Percentiles rank a stretch among this genome's conserved stretches.
These are phyloP conservation scores for Musca vetustissima DNA, from an alignment of 1,140 invertebrate genomes.

Conservation along the genomic window DNA sequence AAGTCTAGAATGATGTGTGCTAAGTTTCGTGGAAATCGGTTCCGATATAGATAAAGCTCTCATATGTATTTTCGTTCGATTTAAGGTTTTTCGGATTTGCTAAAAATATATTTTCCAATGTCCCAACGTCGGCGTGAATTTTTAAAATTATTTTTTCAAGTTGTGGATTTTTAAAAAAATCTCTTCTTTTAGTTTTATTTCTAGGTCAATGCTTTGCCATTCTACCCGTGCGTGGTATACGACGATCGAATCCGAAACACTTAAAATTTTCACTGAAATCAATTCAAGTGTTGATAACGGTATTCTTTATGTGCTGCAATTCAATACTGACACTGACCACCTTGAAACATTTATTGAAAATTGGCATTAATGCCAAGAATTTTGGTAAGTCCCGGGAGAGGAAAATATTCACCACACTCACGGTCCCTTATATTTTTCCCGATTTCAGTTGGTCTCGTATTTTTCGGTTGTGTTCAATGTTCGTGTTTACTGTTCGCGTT, in stretches of 20 bases:
- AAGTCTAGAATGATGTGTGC: too few relatives aligned
- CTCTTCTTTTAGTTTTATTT: constrained; percentile 38
- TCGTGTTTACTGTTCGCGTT: constrained; percentile 36
- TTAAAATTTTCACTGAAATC: constrained; percentile 40
- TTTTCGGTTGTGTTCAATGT: constrained; percentile 38
- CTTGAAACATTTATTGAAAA: constrained; percentile 34
- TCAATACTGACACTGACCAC: constrained; percentile 32
- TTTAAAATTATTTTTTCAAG: too few relatives aligned
- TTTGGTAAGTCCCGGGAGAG: constrained; percentile 46
- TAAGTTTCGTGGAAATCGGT: too few relatives aligned
- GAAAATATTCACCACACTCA: too few relatives aligned
- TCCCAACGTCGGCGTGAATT: too few relatives aligned
- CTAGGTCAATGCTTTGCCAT: constrained; percentile 44
- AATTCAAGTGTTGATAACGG: constrained; percentile 33
- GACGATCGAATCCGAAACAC: constrained; percentile 35
- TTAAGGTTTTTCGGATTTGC: too few relatives aligned
- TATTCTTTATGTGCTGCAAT: constrained; percentile 37
- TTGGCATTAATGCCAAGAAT: constrained; percentile 49
- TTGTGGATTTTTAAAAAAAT: too few relatives aligned
- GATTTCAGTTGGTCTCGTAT: constrained; percentile 41
- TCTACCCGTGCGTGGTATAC: constrained; percentile 41
- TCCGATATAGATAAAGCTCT: too few relatives aligned
- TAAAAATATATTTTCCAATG: too few relatives aligned
- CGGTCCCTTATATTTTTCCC: not conserved
- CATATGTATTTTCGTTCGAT: too few relatives aligned